Evolutionary conservation across 2,113 vertebrate species (phyloP).

Genomic region (Onychostruthus taczanowskii): DNA sequence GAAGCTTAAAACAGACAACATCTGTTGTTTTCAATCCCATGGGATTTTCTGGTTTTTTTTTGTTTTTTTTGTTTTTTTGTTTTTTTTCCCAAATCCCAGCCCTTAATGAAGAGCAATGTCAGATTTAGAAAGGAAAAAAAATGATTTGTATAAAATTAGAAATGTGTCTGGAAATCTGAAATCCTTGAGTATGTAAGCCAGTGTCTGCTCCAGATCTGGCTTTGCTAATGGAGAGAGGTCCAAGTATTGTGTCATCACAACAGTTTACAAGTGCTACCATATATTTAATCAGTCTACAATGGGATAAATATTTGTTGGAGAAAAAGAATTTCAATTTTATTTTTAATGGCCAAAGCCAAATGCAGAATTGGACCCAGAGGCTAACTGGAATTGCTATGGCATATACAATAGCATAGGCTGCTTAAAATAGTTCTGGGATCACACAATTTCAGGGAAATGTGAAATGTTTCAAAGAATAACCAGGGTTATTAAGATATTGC

Average conservation of each 20-base stretch:
- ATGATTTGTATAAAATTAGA: neutral
- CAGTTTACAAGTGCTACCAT: neutral
- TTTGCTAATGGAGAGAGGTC: neutral
- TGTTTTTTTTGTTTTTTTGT: neutral
- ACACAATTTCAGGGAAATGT: neutral
- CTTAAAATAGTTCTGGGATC: neutral
- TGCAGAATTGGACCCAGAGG: neutral
- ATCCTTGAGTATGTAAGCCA: neutral
- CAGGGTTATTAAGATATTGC: neutral
- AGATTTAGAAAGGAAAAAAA: conserved; percentile 32
- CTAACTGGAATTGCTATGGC: neutral
- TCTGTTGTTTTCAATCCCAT: conserved; percentile 60
- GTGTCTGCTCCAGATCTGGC: neutral
- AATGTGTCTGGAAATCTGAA: conserved; percentile 24
- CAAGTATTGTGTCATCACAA: neutral
- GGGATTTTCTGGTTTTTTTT: conserved; percentile 18
- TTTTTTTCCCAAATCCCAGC: neutral
- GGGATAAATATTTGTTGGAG: neutral
- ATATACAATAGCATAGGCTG: neutral
- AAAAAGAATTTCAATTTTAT: neutral
- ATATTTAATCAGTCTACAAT: neutral
- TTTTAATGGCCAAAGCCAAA: neutral
- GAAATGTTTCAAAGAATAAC: neutral
- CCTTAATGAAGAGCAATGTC: conserved; percentile 19
- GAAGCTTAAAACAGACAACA: conserved; percentile 63